A percentile compares a stretch with the other conserved stretches of the same genome.
Evolutionary conservation across 2,888 invertebrate genomes (phyloP).

Genomic region (Callyntrura sp.): DNA sequence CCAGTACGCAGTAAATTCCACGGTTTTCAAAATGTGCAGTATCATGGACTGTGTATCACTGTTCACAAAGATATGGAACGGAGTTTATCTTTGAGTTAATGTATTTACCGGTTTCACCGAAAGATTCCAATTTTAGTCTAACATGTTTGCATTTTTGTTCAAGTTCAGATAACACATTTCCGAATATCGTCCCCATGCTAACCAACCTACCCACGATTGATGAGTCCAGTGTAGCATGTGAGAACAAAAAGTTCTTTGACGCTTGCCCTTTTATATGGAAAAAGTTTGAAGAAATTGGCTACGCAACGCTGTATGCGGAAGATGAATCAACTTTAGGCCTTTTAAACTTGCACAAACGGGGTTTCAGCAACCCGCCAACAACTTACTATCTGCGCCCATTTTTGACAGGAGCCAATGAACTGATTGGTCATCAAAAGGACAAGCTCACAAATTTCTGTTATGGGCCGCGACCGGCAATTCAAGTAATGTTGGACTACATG

Average conservation of each 20-base stretch:
- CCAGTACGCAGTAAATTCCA: too few species aligned
- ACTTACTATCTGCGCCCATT: constrained; percentile 94
- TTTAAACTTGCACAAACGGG: constrained; percentile 92
- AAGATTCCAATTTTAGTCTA: too few species aligned
- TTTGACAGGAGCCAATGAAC: constrained; percentile 88
- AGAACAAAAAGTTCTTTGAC: constrained; percentile 89
- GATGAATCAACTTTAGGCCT: constrained; percentile 92
- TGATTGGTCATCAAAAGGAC: constrained; percentile 89
- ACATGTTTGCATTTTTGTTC: background rate
- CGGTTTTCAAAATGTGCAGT: too few species aligned
- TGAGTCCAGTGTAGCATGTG: constrained; percentile 87
- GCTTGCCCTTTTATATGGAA: constrained; percentile 95
- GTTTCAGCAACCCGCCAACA: constrained; percentile 92
- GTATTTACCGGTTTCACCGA: too few species aligned
- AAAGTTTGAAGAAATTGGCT: constrained; percentile 90
- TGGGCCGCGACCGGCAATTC: constrained; percentile 88
- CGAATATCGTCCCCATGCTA: constrained; percentile 93
- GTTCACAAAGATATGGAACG: too few species aligned
- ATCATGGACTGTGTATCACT: too few species aligned
- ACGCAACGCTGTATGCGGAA: constrained; percentile 92
- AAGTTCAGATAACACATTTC: constrained; percentile 94
- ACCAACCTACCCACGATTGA: constrained; percentile 88
- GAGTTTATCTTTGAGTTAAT: too few species aligned
- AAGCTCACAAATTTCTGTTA: constrained; percentile 89
- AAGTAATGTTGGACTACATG: constrained; percentile 91